phyloP scores from a whole-genome alignment of 1,140 invertebrate species.

The Maniola jurtina region DNA sequence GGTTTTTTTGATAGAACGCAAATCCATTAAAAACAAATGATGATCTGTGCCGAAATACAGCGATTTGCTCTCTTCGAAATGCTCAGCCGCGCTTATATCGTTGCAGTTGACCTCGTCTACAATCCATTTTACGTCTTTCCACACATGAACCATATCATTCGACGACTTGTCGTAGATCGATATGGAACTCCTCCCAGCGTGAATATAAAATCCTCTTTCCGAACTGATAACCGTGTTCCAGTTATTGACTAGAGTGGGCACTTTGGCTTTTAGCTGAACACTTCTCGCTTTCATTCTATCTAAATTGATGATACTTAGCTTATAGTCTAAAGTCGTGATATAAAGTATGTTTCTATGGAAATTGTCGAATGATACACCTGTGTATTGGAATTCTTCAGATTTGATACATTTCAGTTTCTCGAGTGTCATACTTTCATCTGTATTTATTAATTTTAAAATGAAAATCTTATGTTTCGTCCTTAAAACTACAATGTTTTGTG shows the following conservation, averaged over 20 bases:
- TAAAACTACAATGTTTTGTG: slow-evolving; percentile 50
- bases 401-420: slow-evolving; percentile 51
- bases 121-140: slow-evolving; percentile 46
- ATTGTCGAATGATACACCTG: slow-evolving; percentile 62
- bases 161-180: slow-evolving; percentile 61
- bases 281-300: slow-evolving; percentile 54
- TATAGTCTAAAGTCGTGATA: slow-evolving; percentile 52
- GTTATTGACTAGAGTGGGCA: slow-evolving; percentile 45
- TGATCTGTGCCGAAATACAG: slow-evolving; percentile 62
- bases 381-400: slow-evolving; percentile 54
- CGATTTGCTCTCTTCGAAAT: slow-evolving; percentile 40
- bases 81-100: slow-evolving; percentile 48
- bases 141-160: slow-evolving; percentile 40
- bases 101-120: slow-evolving; percentile 57
- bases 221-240: slow-evolving; percentile 57
- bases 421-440: slow-evolving; percentile 39
- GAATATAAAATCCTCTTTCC: slow-evolving; percentile 49
- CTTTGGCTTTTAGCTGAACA: slow-evolving; percentile 45
- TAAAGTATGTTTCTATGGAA: slow-evolving; percentile 66
- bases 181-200: slow-evolving; percentile 46
- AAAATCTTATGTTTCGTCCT: slow-evolving; percentile 58
- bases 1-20: slow-evolving; percentile 43
- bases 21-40: slow-evolving; percentile 60
- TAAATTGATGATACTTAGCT: slow-evolving; percentile 60
- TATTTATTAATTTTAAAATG: slow-evolving; percentile 47